These are phyloP conservation scores for Sminthurides bifidus DNA, from an alignment of 1,140 invertebrate genomes.

Conservation along the genomic window DNA sequence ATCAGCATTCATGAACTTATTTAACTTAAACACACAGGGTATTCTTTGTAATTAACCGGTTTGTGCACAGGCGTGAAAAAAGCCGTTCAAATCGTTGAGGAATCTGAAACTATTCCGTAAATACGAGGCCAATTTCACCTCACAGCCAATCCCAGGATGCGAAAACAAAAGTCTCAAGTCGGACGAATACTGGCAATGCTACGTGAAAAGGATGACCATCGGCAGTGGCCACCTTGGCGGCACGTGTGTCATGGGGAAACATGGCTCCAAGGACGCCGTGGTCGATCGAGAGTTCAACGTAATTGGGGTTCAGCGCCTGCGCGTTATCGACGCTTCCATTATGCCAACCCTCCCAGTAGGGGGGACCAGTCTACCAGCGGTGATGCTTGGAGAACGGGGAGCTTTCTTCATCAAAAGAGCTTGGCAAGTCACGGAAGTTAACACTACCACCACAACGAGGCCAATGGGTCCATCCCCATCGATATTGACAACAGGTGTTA, in stretches of 20 bases:
- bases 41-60: background rate
- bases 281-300: conserved; percentile 42
- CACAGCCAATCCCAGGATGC: conserved; percentile 54
- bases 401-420: conserved; percentile 2
- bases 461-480: no score
- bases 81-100: conserved; percentile 13
- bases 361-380: conserved; percentile 3
- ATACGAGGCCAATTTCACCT: conserved; percentile 54
- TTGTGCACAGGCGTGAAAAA: conserved; percentile 4
- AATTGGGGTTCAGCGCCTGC: conserved; percentile 38
- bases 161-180: conserved; percentile 35
- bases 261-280: conserved; percentile 46
- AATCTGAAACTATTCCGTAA: conserved; percentile 4
- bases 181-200: conserved; percentile 51
- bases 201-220: conserved; percentile 63
- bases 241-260: conserved; percentile 52
- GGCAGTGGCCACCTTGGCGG: conserved; percentile 75
- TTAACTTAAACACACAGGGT: background rate
- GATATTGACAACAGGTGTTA: background rate
- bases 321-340: conserved; percentile 46
- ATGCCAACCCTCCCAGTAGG: conserved; percentile 38
- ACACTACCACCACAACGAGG: no score
- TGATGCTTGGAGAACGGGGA: conserved; percentile 10
- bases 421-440: conserved; percentile 1
- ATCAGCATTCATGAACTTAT: background rate